Evolutionary conservation across 2,888 invertebrate species (phyloP).

Genomic region (Apocheima hispidaria): DNA sequence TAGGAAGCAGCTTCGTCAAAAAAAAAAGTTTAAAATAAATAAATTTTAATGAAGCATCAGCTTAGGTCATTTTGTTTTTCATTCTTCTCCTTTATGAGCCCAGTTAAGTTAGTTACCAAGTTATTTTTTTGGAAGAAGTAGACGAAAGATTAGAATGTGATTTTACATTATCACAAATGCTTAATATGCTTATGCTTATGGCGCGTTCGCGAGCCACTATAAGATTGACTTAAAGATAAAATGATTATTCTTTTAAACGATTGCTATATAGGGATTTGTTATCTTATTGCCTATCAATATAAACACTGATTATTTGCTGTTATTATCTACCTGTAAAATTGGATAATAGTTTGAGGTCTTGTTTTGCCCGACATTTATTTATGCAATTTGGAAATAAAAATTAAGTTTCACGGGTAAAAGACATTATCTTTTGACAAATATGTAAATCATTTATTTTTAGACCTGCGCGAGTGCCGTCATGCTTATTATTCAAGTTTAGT

Average conservation of each 20-base stretch:
- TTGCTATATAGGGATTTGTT: not conserved
- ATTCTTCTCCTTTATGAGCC: no score
- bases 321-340: not conserved
- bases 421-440: no score
- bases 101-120: no score
- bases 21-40: no score
- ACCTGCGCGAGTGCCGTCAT: not conserved
- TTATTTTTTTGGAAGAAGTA: no score
- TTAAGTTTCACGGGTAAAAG: not conserved
- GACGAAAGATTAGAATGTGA: no score
- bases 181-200: not conserved
- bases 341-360: no score
- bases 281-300: not conserved
- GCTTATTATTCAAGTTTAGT: not conserved
- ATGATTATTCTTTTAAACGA: not conserved
- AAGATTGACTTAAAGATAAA: slow-evolving; percentile 1
- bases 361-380: not conserved
- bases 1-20: no score
- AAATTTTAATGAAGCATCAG: no score
- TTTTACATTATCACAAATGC: not conserved
- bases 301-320: not conserved
- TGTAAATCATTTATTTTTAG: slow-evolving; percentile 3
- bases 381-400: not conserved
- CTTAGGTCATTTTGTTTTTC: no score
- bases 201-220: no score